phyloP scores from a whole-genome alignment of 2,888 invertebrate genomes.

The Thecocarcelia acutangulata region DNA sequence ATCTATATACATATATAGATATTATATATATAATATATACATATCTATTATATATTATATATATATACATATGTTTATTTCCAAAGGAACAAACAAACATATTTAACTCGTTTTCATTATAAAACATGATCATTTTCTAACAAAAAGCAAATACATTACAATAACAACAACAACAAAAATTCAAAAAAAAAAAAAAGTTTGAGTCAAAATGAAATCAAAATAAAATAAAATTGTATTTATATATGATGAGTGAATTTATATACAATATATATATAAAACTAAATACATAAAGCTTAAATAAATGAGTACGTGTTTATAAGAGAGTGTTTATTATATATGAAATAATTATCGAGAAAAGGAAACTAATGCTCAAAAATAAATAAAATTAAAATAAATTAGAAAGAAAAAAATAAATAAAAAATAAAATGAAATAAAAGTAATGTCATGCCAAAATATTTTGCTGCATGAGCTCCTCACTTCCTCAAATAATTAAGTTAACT shows the following conservation, averaged over 20 bases:
- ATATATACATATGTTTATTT: slow-evolving; percentile 34
- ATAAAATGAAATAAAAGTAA: no score
- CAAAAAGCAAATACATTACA: slow-evolving; percentile 25
- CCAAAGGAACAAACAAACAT: slow-evolving; percentile 24
- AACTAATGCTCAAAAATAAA: slow-evolving; percentile 44
- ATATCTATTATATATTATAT: slow-evolving; percentile 56
- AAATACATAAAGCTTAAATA: slow-evolving; percentile 39
- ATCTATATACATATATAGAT: slow-evolving; percentile 55
- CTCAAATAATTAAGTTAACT: slow-evolving; percentile 3
- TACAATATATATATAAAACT: slow-evolving; percentile 56
- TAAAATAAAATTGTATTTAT: slow-evolving; percentile 67
- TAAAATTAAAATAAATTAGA: slow-evolving; percentile 37
- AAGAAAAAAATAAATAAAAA: not conserved
- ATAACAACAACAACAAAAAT: not conserved
- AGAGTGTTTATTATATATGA: slow-evolving; percentile 42
- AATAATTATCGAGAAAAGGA: slow-evolving; percentile 19
- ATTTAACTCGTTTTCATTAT: slow-evolving; percentile 53
- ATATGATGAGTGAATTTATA: slow-evolving; percentile 63
- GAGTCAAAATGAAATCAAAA: slow-evolving; percentile 67
- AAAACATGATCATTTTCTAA: slow-evolving; percentile 61
- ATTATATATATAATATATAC: slow-evolving; percentile 57
- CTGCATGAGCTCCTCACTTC: no score
- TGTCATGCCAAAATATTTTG: not conserved
- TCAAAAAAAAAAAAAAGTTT: slow-evolving; percentile 40
- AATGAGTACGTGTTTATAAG: slow-evolving; percentile 30